These are phyloP conservation scores for Microcebus murinus DNA, from an alignment of 2,113 vertebrate species.

Conservation along the genomic window DNA sequence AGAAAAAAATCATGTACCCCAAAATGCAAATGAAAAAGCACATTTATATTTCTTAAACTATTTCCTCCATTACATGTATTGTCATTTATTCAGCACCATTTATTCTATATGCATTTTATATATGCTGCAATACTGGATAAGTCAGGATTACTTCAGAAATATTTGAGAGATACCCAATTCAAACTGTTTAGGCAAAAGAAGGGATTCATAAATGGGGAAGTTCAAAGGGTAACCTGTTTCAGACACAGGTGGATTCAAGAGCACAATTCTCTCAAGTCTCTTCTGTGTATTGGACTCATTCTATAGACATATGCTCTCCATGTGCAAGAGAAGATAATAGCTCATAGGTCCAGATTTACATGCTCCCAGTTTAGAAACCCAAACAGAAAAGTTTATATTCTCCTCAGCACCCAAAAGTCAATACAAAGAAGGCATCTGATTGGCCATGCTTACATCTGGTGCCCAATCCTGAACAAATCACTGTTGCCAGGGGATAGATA, in stretches of 20 bases:
- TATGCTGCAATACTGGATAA: background rate
- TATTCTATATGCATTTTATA: background rate
- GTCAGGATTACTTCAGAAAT: constrained; percentile 4
- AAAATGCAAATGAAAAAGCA: constrained; percentile 29
- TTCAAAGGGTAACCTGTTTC: background rate
- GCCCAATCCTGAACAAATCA: background rate
- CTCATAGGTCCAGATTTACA: background rate
- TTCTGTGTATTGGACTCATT: background rate
- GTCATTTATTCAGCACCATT: constrained; percentile 38
- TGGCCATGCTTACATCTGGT: background rate
- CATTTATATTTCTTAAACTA: constrained; percentile 22
- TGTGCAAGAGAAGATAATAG: background rate
- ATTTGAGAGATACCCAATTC: constrained; percentile 11
- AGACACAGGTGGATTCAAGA: background rate
- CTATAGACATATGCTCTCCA: background rate
- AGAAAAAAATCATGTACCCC: background rate
- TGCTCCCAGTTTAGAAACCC: background rate
- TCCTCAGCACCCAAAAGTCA: background rate
- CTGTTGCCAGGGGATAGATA: background rate
- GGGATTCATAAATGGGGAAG: background rate
- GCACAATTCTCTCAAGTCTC: background rate
- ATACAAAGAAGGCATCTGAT: background rate
- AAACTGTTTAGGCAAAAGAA: background rate
- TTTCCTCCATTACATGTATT: background rate
- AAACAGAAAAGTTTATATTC: background rate